Percentiles rank a stretch among this genome's conserved stretches.
Conservation (phyloP, 2,113 vertebrate genomes). For the Crotalus horridus region DNA sequence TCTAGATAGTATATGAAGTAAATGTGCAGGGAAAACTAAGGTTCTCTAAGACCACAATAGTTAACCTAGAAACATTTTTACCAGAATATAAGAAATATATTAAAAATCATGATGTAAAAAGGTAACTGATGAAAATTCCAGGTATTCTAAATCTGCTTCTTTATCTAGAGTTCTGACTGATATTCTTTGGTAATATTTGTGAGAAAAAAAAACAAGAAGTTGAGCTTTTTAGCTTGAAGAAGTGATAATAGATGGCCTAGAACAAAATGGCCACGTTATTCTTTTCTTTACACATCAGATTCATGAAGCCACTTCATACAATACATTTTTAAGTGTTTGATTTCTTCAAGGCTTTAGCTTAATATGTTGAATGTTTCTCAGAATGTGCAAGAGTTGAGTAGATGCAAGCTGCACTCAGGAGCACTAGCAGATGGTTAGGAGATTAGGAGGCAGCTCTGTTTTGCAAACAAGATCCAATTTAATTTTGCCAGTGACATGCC, state of each 20-base stretch:
- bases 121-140: neutral
- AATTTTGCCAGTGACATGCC: constrained; percentile 11
- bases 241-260: too few species aligned
- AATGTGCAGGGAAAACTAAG: neutral
- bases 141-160: neutral
- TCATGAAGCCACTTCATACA: neutral
- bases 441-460: neutral
- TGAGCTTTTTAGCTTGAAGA: neutral
- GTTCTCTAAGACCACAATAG: neutral
- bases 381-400: neutral
- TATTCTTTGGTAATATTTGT: neutral
- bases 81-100: neutral
- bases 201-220: neutral
- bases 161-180: neutral
- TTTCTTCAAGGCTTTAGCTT: neutral
- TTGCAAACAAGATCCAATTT: constrained; percentile 4
- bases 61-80: neutral
- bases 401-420: neutral
- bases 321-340: neutral
- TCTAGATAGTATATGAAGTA: neutral
- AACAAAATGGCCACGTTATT: neutral
- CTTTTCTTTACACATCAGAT: neutral
- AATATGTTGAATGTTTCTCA: neutral
- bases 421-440: neutral
- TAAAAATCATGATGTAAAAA: neutral